Evolutionary conservation across 2,797 vertebrate species (phyloP).

Genomic region (Tenualosa ilisha): DNA sequence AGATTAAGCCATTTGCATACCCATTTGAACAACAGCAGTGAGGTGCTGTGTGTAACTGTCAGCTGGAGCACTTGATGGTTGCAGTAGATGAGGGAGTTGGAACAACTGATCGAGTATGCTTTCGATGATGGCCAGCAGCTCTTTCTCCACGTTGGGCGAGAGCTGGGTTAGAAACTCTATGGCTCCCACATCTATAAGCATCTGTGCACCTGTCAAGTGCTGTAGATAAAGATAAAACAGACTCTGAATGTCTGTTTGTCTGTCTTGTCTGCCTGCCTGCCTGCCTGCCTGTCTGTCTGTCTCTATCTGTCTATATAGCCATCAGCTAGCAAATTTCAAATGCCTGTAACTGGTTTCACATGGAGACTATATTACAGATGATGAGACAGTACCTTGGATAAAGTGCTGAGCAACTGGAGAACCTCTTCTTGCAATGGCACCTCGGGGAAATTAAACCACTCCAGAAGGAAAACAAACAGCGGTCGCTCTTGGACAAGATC

Average conservation of each 20-base stretch:
- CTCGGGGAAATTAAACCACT: conserved; percentile 94
- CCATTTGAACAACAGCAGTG: neutral
- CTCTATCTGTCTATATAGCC: neutral
- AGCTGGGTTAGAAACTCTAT: conserved; percentile 94
- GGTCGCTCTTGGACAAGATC: conserved; percentile 86
- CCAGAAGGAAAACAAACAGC: conserved; percentile 82
- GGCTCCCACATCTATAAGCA: conserved; percentile 86
- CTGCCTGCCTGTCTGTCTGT: too few relatives aligned
- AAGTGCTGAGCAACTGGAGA: conserved; percentile 76
- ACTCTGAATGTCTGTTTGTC: neutral
- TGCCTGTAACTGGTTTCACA: conserved; percentile 4
- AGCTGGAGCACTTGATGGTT: neutral
- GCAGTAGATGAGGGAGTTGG: conserved; percentile 75
- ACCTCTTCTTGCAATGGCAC: conserved; percentile 86
- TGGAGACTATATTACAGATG: neutral
- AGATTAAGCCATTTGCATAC: conserved; percentile 11
- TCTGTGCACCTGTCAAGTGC: conserved; percentile 86
- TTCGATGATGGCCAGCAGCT: conserved; percentile 85
- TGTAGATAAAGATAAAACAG: conserved; percentile 53
- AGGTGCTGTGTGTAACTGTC: neutral
- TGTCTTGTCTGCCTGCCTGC: too few relatives aligned
- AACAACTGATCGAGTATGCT: conserved; percentile 90
- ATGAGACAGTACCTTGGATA: conserved; percentile 80
- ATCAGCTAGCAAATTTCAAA: neutral
- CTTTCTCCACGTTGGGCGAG: conserved; percentile 82